Evolutionary conservation across 2,797 vertebrate species (phyloP).

Genomic region (Tragelaphus eurycerus): DNA sequence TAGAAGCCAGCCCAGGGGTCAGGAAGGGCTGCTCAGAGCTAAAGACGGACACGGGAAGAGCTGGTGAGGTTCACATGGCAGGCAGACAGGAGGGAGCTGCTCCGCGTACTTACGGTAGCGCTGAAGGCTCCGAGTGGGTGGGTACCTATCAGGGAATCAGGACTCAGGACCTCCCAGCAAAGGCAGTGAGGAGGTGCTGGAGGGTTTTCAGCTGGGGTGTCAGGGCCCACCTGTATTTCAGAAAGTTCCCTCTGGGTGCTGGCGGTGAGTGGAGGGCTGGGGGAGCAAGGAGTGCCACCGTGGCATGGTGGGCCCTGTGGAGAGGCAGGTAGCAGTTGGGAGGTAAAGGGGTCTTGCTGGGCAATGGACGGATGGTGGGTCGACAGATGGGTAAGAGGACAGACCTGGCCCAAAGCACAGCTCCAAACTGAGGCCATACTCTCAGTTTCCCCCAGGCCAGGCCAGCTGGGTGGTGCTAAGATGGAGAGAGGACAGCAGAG

Average conservation of each 20-base stretch:
- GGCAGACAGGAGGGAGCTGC: not conserved
- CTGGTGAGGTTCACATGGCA: rapidly evolving
- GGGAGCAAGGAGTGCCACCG: not conserved
- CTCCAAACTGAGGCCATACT: not conserved
- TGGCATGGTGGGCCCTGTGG: not conserved
- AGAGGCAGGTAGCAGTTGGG: not conserved
- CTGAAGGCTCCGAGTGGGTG: rapidly evolving
- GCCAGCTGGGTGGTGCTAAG: not conserved
- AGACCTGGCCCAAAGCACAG: not conserved
- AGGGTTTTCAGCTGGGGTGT: not conserved
- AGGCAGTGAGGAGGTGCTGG: not conserved
- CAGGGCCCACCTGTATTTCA: not conserved
- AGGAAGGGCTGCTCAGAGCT: not conserved
- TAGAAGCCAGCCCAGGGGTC: not conserved
- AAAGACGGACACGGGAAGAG: not conserved
- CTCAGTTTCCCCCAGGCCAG: not conserved
- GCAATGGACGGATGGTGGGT: not conserved
- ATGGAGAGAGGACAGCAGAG: not conserved
- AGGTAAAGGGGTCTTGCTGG: not conserved
- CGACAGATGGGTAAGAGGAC: not conserved
- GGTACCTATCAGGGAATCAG: not conserved
- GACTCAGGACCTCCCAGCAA: not conserved
- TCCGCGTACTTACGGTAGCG: rapidly evolving
- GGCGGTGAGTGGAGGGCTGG: rapidly evolving
- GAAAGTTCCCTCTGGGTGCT: not conserved